A percentile compares a stretch with the other conserved stretches of the same genome.
Evolutionary conservation across 2,797 vertebrate genomes (phyloP).

Genomic region (Danio choprae): DNA sequence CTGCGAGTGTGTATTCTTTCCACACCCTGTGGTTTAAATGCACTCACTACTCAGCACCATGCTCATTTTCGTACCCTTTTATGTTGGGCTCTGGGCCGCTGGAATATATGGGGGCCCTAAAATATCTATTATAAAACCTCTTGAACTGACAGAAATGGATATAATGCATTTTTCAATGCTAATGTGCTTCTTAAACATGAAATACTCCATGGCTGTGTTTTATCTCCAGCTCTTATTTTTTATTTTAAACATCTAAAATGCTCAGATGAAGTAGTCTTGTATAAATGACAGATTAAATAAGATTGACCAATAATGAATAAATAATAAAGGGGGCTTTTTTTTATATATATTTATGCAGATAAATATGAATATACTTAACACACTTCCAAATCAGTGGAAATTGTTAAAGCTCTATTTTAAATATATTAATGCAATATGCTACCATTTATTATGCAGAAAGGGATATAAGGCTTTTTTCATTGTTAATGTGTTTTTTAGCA

Average conservation of each 20-base stretch:
- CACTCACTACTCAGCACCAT: slow-evolving; percentile 42
- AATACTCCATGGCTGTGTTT: slow-evolving; percentile 39
- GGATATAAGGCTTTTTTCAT: too few species aligned
- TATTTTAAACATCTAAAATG: slow-evolving; percentile 27
- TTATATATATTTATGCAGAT: too few species aligned
- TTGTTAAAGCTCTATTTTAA: too few species aligned
- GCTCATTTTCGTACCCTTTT: slow-evolving; percentile 58
- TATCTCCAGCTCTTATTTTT: slow-evolving; percentile 2
- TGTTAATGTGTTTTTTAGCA: too few species aligned
- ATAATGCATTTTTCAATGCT: slow-evolving; percentile 41
- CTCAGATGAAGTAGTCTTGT: not conserved
- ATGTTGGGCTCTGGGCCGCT: slow-evolving; percentile 53
- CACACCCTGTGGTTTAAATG: slow-evolving; percentile 58
- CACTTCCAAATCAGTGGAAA: too few species aligned
- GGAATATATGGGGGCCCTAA: slow-evolving; percentile 53
- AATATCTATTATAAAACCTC: slow-evolving; percentile 56
- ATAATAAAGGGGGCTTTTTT: too few species aligned
- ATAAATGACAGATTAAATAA: too few species aligned
- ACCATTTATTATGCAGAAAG: too few species aligned
- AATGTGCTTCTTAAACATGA: slow-evolving; percentile 43
- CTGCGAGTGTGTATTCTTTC: slow-evolving; percentile 55
- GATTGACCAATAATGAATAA: too few species aligned
- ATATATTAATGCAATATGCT: too few species aligned
- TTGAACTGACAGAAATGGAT: slow-evolving; percentile 46
- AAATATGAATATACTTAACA: too few species aligned